These are phyloP conservation scores for Barypeithes pellucidus DNA, from an alignment of 2,888 invertebrate genomes.

Conservation along the genomic window DNA sequence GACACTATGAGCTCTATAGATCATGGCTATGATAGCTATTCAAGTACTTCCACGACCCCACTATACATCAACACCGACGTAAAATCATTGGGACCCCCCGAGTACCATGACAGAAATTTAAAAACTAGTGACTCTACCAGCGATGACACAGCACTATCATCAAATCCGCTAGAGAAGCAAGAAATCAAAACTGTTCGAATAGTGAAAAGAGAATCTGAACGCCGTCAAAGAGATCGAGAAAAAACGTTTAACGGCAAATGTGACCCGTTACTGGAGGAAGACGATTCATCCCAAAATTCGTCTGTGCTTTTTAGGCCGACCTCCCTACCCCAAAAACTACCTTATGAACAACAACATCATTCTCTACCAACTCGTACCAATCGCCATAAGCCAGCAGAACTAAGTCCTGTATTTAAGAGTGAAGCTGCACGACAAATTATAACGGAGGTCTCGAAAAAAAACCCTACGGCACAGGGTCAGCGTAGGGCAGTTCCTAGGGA, in stretches of 20 bases:
- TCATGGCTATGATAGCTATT: conserved; percentile 73
- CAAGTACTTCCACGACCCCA: conserved; percentile 71
- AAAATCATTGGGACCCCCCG: conserved; percentile 61
- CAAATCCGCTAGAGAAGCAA: conserved; percentile 81
- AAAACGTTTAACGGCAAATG: conserved; percentile 72
- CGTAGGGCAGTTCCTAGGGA: conserved; percentile 85
- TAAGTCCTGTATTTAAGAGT: conserved; percentile 89
- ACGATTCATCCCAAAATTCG: conserved; percentile 65
- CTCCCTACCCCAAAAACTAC: conserved; percentile 52
- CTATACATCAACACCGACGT: conserved; percentile 80
- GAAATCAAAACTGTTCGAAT: conserved; percentile 95
- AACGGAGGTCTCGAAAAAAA: conserved; percentile 79
- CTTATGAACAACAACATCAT: conserved; percentile 59
- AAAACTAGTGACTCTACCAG: conserved; percentile 68
- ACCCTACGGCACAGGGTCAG: conserved; percentile 64
- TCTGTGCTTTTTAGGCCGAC: conserved; percentile 63
- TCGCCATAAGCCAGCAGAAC: conserved; percentile 72
- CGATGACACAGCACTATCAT: conserved; percentile 63
- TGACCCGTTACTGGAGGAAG: conserved; percentile 69
- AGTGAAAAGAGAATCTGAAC: conserved; percentile 92
- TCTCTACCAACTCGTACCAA: conserved; percentile 58
- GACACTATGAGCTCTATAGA: conserved; percentile 87
- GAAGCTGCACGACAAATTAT: conserved; percentile 91
- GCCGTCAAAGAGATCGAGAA: conserved; percentile 87
- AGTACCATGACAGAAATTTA: conserved; percentile 76